Evolutionary conservation across 2,797 vertebrate genomes (phyloP).

Genomic region (Nyctibius grandis): DNA sequence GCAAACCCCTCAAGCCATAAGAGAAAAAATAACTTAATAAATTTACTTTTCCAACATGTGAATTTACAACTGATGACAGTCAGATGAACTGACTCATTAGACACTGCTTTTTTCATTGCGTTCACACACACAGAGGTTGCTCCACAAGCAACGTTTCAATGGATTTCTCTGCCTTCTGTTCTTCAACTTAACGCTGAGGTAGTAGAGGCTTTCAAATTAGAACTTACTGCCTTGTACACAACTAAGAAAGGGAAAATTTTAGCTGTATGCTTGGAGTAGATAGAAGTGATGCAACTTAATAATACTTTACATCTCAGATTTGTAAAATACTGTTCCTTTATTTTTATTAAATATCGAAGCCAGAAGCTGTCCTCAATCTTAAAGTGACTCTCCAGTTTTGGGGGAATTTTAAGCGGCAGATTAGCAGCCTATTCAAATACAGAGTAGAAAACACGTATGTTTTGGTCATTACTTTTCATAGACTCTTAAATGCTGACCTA

Average conservation of each 20-base stretch:
- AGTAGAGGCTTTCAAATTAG: neutral
- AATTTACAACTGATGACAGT: neutral
- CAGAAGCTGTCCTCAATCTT: conserved; percentile 6
- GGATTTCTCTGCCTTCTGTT: neutral
- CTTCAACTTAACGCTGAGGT: neutral
- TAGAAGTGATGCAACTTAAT: neutral
- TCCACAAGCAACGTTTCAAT: neutral
- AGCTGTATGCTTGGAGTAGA: neutral
- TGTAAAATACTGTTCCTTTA: neutral
- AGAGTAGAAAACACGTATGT: neutral
- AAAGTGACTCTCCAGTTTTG: conserved; percentile 4
- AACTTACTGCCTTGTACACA: neutral
- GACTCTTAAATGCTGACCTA: neutral
- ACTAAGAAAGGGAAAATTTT: neutral
- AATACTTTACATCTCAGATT: neutral
- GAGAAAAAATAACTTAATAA: neutral
- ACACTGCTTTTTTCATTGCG: neutral
- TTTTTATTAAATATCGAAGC: neutral
- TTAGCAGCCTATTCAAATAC: conserved; percentile 7
- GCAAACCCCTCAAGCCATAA: neutral
- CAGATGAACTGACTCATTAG: neutral
- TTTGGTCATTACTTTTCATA: neutral
- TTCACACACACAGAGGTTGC: neutral
- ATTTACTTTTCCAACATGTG: neutral
- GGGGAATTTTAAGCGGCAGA: conserved; percentile 26